phyloP scores from a whole-genome alignment of 2,113 vertebrate species.

The Crypturellus undulatus region DNA sequence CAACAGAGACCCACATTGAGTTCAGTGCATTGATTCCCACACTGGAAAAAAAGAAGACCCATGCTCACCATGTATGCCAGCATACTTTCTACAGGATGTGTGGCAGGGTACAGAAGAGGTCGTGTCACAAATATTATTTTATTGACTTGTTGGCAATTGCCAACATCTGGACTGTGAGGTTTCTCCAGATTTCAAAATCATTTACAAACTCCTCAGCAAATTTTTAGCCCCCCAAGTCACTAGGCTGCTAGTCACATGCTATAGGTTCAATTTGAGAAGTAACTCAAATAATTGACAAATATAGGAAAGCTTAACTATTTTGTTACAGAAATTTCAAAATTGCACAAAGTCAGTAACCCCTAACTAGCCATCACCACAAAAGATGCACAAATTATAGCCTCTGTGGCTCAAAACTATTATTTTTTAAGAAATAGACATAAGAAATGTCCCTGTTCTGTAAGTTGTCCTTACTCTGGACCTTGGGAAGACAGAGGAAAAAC shows the following conservation, averaged over 20 bases:
- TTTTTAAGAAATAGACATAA: neutral
- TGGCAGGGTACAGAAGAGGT: neutral
- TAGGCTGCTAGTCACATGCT: neutral
- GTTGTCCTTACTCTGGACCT: neutral
- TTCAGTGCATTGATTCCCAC: neutral
- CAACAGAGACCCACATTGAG: neutral
- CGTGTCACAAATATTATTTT: fast-evolving
- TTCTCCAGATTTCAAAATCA: neutral
- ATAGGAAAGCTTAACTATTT: neutral
- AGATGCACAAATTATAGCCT: neutral
- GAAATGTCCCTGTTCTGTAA: neutral
- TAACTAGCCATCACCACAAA: neutral
- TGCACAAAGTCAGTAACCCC: neutral
- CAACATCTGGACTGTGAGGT: neutral
- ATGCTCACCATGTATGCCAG: neutral
- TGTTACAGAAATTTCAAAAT: neutral
- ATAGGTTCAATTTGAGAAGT: neutral
- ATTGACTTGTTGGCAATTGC: neutral
- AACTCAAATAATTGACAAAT: fast-evolving
- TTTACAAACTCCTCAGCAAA: neutral
- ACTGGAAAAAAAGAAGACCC: neutral
- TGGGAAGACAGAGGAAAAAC: neutral
- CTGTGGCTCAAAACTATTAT: neutral
- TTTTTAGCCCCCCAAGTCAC: neutral
- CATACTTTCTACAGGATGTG: neutral